These are phyloP conservation scores for Brachionus rotundiformis DNA, from an alignment of 1,140 invertebrate genomes.

Conservation along the genomic window DNA sequence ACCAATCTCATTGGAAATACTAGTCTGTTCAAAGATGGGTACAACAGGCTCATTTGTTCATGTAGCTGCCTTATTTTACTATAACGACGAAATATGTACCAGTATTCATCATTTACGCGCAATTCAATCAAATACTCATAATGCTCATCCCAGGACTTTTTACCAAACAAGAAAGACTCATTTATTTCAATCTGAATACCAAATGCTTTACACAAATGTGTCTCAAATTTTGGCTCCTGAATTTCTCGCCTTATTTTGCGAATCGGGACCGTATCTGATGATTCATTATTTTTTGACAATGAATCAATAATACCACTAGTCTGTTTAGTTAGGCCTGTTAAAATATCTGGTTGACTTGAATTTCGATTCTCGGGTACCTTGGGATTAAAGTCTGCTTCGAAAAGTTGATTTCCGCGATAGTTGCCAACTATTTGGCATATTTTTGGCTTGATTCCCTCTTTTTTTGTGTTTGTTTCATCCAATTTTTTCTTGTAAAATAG, in stretches of 20 bases:
- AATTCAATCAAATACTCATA: slow-evolving; percentile 45
- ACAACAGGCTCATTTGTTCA: slow-evolving; percentile 35
- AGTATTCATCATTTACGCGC: slow-evolving; percentile 21
- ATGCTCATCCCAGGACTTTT: slow-evolving; percentile 45
- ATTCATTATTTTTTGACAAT: not conserved
- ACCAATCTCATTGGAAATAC: slow-evolving; percentile 30
- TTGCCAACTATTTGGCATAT: slow-evolving; percentile 30
- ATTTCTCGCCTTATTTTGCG: not conserved
- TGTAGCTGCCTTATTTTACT: slow-evolving; percentile 30
- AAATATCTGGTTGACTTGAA: not conserved
- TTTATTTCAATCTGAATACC: slow-evolving; percentile 8
- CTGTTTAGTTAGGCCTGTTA: not conserved
- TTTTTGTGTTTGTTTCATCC: not conserved
- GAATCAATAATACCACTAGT: not conserved
- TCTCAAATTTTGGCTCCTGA: not conserved
- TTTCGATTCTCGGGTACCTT: not conserved
- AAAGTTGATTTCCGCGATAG: not conserved
- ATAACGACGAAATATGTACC: slow-evolving; percentile 30
- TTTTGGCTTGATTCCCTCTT: slow-evolving; percentile 22
- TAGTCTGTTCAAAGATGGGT: slow-evolving; percentile 18
- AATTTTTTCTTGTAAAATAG: slow-evolving; percentile 12
- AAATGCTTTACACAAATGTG: not conserved
- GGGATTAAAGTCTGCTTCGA: slow-evolving; percentile 31
- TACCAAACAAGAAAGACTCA: slow-evolving; percentile 29
- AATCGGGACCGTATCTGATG: not conserved